These are phyloP conservation scores for Scaptomyza parva DNA, from an alignment of 2,888 invertebrate genomes.

Conservation along the genomic window DNA sequence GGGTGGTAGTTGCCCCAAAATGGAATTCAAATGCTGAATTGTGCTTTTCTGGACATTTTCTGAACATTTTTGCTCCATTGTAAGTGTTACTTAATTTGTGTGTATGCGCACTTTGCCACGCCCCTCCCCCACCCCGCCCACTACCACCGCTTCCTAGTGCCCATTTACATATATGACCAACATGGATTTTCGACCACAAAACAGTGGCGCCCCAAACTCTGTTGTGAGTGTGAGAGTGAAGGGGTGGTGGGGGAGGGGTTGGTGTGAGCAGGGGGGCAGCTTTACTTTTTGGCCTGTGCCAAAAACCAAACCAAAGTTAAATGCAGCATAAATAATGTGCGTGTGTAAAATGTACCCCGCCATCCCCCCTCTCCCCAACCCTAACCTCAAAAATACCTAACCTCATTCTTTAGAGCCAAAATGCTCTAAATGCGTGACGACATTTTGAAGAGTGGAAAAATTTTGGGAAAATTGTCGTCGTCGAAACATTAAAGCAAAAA, in stretches of 20 bases:
- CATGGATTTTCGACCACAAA: conserved; percentile 71
- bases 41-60: conserved; percentile 35
- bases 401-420: not conserved
- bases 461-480: not conserved
- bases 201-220: conserved; percentile 65
- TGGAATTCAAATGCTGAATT: conserved; percentile 65
- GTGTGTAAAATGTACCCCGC: conserved; percentile 41
- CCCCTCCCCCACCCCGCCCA: conserved; percentile 17
- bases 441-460: conserved; percentile 3
- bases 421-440: conserved; percentile 2
- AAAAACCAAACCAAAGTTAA: conserved; percentile 78
- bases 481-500: not conserved
- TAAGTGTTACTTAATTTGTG: conserved; percentile 79
- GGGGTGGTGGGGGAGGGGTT: not conserved
- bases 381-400: not conserved
- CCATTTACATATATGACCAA: conserved; percentile 29
- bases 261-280: not conserved
- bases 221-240: not conserved
- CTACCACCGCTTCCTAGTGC: too few relatives aligned
- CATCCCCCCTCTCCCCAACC: not conserved
- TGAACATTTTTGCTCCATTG: conserved; percentile 49
- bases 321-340: conserved; percentile 80
- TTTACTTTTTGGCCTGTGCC: conserved; percentile 48
- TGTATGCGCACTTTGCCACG: conserved; percentile 65
- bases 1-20: conserved; percentile 54